Evolutionary conservation across 2,888 invertebrate genomes (phyloP), one percentile per base, ranked within the genome.

Genomic region (Pogonocherus hispidulus): DNA sequence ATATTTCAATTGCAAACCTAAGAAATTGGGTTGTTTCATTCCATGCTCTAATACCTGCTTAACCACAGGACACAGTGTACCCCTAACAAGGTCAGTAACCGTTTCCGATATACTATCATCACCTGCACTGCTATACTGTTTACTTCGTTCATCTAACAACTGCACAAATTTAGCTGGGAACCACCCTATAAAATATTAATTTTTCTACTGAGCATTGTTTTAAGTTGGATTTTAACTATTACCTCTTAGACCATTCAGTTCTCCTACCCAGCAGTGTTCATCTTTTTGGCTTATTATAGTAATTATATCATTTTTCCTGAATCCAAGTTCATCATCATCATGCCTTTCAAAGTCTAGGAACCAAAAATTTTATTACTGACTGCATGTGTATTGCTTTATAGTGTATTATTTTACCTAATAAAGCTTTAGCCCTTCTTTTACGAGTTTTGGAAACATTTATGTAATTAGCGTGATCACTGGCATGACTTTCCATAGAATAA

Each of bases 261-360:
- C 98, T 3, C 98, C 98, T 75, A 98, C 94, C 98, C 98, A 99
- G 85, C 98, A 99, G 84, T 99, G 98, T 82, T 99, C 98, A 87
- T 99, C 98, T 85, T 96, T 95, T 83, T 97, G 97, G 81, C 97
- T 98, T 22, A 98, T 92, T 49, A 99, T 96, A 59, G 97, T 99
- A 63, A 99, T 98, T 41, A 99, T 95, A 86, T 99, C 99, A 87
- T 99, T 99, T 86, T 97, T 98, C 60, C 98, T 90, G 86, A 99
- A 99, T 6, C 99, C 99, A 63, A 99, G 86, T 86, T 99, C 99
- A 87, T 99, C 99, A 76, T 98, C 98, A 86, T 98, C 98, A 82
- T 97, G 94, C 73, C 98, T 89, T 86, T 99, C 98, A 88, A 99
- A 99, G 87, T 99, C 98, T 90, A 75, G 32, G 81, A 63, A 62